Evolutionary conservation across 2,113 vertebrate species (phyloP).

Genomic region (Colaptes auratus): DNA sequence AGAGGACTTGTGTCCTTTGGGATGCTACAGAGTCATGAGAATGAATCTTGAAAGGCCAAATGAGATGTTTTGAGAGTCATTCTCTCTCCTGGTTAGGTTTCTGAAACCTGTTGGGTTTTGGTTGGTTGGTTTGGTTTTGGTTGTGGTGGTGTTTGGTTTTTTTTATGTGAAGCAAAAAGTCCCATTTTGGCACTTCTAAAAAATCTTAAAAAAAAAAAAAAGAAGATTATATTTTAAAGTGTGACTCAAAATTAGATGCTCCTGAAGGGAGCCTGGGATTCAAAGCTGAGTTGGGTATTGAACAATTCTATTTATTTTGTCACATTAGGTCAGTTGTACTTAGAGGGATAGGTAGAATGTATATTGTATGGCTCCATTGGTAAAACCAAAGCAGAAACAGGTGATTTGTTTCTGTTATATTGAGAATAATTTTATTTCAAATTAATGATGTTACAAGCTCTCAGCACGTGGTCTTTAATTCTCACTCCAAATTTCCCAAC

Average conservation of each 20-base stretch:
- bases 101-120: not conserved
- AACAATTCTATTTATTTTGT: not conserved
- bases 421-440: not conserved
- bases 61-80: not conserved
- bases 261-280: not conserved
- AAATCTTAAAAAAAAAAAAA: not conserved
- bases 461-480: not conserved
- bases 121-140: too few species aligned
- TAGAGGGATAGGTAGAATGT: not conserved
- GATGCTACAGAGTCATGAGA: not conserved
- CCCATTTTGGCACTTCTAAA: not conserved
- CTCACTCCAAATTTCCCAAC: not conserved
- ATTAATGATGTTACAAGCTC: not conserved
- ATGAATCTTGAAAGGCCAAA: not conserved
- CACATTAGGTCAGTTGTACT: not conserved
- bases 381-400: not conserved
- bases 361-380: not conserved
- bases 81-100: not conserved
- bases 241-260: not conserved
- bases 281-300: not conserved
- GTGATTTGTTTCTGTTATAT: not conserved
- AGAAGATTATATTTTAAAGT: not conserved
- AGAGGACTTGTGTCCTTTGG: not conserved
- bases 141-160: not conserved
- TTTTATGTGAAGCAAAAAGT: not conserved